Conservation (phyloP, 2,113 vertebrate genomes). For the Oryctolagus cuniculus region DNA sequence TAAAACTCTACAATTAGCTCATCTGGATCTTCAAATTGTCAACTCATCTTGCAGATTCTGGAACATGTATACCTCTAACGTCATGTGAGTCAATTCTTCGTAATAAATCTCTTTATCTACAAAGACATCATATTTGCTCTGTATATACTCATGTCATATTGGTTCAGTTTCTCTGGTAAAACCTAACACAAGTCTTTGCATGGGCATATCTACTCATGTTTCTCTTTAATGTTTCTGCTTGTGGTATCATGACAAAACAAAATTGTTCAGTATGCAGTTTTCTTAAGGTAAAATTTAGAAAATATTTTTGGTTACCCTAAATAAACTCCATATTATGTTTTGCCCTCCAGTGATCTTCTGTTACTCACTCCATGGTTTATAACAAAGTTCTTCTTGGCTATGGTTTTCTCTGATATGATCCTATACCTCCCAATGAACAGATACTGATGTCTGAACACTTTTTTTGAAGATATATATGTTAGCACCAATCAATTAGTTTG, state of each 20-base stretch:
- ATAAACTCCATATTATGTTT: not conserved
- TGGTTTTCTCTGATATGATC: not conserved
- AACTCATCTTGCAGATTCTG: not conserved
- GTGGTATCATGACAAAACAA: not conserved
- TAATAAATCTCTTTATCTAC: not conserved
- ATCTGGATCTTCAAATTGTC: not conserved
- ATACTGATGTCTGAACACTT: not conserved
- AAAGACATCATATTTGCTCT: not conserved
- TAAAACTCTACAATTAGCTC: not conserved
- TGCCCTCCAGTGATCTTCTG: not conserved
- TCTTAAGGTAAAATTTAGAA: not conserved
- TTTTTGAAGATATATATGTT: not conserved
- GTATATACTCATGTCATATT: not conserved
- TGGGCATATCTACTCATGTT: not conserved
- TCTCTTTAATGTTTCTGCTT: constrained; percentile 24
- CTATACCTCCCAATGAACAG: not conserved
- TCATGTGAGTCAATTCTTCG: not conserved
- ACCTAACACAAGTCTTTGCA: not conserved
- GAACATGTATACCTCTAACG: not conserved
- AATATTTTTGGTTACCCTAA: not conserved
- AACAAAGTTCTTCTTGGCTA: not conserved
- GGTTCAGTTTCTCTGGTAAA: not conserved
- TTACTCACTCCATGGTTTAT: not conserved
- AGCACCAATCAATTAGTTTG: not conserved
- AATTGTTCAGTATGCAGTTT: not conserved